Evolutionary conservation across 1,140 invertebrate genomes (phyloP).

Genomic region (Pogonus chalceus): DNA sequence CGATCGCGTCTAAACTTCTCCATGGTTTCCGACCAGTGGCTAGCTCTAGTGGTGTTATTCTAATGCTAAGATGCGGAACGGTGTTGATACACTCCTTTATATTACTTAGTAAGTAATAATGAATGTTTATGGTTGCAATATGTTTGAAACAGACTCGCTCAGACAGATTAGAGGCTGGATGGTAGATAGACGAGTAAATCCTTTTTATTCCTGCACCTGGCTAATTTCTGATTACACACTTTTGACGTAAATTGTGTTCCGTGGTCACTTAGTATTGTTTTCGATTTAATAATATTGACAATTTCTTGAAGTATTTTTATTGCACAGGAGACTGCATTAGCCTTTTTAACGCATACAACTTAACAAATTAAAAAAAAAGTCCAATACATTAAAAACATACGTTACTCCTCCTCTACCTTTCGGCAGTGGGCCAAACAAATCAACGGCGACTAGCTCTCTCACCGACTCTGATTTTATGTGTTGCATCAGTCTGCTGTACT

Average conservation of each 20-base stretch:
- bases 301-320: constrained; percentile 17
- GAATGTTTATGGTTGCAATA: constrained; percentile 21
- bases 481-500: not conserved
- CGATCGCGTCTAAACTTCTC: constrained; percentile 24
- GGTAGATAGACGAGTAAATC: constrained; percentile 22
- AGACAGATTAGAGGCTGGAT: constrained; percentile 25
- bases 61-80: constrained; percentile 27
- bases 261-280: constrained; percentile 18
- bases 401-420: constrained; percentile 13
- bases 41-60: constrained; percentile 28
- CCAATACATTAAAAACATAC: constrained; percentile 28
- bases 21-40: constrained; percentile 22
- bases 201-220: constrained; percentile 15
- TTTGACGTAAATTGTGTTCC: constrained; percentile 19
- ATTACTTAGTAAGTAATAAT: constrained; percentile 14
- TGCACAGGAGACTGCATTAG: constrained; percentile 17
- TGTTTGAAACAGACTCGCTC: constrained; percentile 26
- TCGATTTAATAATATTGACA: constrained; percentile 14
- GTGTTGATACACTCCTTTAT: constrained; percentile 30
- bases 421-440: constrained; percentile 28
- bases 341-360: constrained; percentile 25
- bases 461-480: constrained; percentile 15
- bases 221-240: constrained; percentile 17
- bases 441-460: constrained; percentile 24
- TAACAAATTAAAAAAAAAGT: constrained; percentile 29